phyloP scores from a whole-genome alignment of 1,140 invertebrate species.

The Ectropis grisescens region DNA sequence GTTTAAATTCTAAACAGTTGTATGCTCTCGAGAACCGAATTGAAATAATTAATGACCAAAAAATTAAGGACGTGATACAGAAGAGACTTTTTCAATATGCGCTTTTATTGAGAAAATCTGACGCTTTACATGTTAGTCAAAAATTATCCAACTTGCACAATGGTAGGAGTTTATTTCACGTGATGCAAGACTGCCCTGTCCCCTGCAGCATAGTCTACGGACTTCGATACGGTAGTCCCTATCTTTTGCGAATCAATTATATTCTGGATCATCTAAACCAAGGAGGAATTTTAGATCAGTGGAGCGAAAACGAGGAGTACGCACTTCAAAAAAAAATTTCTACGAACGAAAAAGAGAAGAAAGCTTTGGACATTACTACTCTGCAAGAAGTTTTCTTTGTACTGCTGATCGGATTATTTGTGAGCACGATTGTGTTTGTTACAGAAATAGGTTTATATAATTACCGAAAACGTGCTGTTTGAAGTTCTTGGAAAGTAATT shows the following conservation, averaged over 20 bases:
- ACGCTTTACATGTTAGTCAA: constrained; percentile 34
- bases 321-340: constrained; percentile 20
- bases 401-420: constrained; percentile 24
- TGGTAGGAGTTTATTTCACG: constrained; percentile 43
- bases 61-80: constrained; percentile 39
- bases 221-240: constrained; percentile 50
- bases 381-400: constrained; percentile 43
- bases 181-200: constrained; percentile 40
- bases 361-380: constrained; percentile 30
- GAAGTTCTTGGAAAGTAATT: too few species aligned
- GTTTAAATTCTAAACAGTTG: constrained; percentile 20
- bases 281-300: constrained; percentile 44
- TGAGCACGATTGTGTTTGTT: constrained; percentile 31
- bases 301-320: constrained; percentile 38
- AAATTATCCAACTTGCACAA: constrained; percentile 36
- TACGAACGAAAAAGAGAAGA: constrained; percentile 33
- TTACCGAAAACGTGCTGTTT: too few species aligned
- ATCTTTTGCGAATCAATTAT: constrained; percentile 33
- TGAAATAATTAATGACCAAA: constrained; percentile 32
- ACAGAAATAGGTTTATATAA: constrained; percentile 23
- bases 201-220: constrained; percentile 53
- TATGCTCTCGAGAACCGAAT: constrained; percentile 27
- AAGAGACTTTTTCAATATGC: constrained; percentile 47
- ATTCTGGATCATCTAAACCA: constrained; percentile 41
- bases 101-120: constrained; percentile 36